phyloP scores from a whole-genome alignment of 2,113 vertebrate genomes.

The Todiramphus saurophagus region DNA sequence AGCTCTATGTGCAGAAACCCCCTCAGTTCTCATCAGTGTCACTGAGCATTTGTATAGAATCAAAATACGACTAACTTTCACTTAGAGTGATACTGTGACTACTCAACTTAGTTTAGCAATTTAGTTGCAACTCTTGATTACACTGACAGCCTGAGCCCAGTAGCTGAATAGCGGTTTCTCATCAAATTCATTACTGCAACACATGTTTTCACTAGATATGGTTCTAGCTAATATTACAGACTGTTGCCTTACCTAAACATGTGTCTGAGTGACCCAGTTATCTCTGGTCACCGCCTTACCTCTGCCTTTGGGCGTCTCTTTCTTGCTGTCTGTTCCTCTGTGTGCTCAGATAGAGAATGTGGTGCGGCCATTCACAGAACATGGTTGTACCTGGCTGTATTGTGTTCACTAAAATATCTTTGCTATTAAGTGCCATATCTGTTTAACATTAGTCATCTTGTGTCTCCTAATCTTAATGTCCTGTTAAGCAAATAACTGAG shows the following conservation, averaged over 20 bases:
- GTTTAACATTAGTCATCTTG: neutral
- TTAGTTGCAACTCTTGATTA: neutral
- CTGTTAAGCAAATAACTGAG: neutral
- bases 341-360: neutral
- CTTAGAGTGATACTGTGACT: neutral
- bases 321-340: accelerated
- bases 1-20: neutral
- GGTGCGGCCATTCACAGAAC: neutral
- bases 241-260: neutral
- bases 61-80: neutral
- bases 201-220: neutral
- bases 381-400: neutral
- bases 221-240: neutral
- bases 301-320: neutral
- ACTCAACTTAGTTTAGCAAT: neutral
- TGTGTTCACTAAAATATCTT: neutral
- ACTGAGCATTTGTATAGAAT: neutral
- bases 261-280: neutral
- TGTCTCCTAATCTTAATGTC: neutral
- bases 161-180: neutral
- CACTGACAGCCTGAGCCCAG: neutral
- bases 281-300: neutral
- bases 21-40: neutral
- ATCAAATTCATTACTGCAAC: neutral
- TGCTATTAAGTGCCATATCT: neutral